A percentile compares a stretch with the other conserved stretches of the same genome.
Conservation (phyloP, 2,113 vertebrate genomes). For the Trogon melanurus region DNA sequence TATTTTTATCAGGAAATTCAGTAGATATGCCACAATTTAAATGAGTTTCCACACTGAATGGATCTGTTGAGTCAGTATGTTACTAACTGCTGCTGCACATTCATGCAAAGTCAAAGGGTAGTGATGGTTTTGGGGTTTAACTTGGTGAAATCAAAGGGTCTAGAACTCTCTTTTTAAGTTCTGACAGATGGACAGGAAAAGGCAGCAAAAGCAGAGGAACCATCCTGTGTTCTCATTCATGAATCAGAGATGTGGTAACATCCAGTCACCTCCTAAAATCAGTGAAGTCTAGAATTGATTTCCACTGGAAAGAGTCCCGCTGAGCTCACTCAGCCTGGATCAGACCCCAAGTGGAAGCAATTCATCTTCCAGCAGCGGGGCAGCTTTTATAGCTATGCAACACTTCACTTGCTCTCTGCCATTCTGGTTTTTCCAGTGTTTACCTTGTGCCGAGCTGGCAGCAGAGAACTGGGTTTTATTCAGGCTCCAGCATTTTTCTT, state of each 20-base stretch:
- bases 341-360: not conserved
- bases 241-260: not conserved
- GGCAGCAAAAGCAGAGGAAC: not conserved
- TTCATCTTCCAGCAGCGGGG: not conserved
- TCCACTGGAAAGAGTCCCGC: not conserved
- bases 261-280: not conserved
- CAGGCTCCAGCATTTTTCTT: not conserved
- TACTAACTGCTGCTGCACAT: not conserved
- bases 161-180: not conserved
- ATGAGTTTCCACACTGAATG: not conserved
- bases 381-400: not conserved
- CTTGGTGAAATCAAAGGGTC: not conserved
- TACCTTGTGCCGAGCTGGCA: not conserved
- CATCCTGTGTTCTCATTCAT: not conserved
- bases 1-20: conserved; percentile 34
- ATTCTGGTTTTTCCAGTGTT: not conserved
- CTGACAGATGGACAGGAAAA: not conserved
- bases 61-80: not conserved
- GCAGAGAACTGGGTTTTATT: not conserved
- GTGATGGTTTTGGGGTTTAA: not conserved
- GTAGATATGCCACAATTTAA: not conserved
- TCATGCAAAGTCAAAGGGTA: not conserved
- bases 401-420: not conserved
- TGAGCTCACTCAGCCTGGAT: not conserved
- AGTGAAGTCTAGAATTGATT: not conserved